phyloP scores from a whole-genome alignment of 1,140 invertebrate species.

The Bicyclus anynana region DNA sequence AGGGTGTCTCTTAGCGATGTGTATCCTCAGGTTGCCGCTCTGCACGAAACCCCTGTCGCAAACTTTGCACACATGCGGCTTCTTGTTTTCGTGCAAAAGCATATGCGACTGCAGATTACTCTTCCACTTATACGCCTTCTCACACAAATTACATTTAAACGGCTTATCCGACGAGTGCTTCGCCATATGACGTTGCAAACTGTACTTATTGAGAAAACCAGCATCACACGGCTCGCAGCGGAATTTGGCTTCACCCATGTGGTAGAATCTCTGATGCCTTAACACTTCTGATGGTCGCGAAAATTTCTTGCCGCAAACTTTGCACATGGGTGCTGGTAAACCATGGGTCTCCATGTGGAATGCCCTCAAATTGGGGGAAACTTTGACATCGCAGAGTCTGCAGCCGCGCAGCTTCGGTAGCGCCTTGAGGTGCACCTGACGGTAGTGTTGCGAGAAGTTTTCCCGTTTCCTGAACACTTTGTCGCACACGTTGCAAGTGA shows the following conservation, averaged over 20 bases:
- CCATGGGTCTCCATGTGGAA: conserved; percentile 34
- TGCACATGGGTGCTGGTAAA: not conserved
- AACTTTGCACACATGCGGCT: conserved; percentile 84
- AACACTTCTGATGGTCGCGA: not conserved
- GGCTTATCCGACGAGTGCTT: conserved; percentile 73
- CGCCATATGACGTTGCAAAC: conserved; percentile 66
- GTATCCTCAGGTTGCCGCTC: conserved; percentile 65
- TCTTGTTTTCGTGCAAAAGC: conserved; percentile 79
- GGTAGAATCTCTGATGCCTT: not conserved
- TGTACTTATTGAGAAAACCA: conserved; percentile 46
- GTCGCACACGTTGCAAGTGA: conserved; percentile 28
- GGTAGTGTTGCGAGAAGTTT: conserved; percentile 32
- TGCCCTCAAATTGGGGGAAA: conserved; percentile 25
- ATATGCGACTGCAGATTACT: conserved; percentile 22
- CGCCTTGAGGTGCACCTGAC: conserved; percentile 18
- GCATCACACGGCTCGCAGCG: conserved; percentile 54
- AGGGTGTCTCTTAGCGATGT: conserved; percentile 49
- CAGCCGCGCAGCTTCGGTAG: not conserved
- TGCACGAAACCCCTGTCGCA: conserved; percentile 87
- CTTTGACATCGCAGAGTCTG: conserved; percentile 23
- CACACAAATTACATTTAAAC: conserved; percentile 60
- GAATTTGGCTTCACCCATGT: conserved; percentile 20
- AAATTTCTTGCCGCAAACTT: not conserved
- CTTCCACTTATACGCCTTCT: conserved; percentile 28
- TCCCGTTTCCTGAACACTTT: conserved; percentile 15